Evolutionary conservation across 1,140 invertebrate genomes (phyloP), one percentile per base, ranked within the genome.

Genomic region (Saccostrea glomerata): DNA sequence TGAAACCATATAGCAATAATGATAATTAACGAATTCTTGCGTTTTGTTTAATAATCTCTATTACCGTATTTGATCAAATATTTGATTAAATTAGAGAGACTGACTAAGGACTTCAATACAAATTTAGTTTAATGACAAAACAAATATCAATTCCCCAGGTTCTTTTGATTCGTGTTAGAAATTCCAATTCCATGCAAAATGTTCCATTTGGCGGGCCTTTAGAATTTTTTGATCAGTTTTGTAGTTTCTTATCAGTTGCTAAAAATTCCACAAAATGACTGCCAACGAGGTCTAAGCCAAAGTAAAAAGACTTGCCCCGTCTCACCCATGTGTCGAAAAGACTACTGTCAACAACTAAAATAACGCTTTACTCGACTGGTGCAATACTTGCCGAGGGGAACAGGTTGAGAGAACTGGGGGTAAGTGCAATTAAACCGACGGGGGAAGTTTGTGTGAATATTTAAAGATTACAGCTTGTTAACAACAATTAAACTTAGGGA

Each of bases 401-500:
- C 70, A 77, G 70, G 25, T 30, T 15, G 25, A 15, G 30, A 30
- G 25, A 36, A 30, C 70, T 13, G 0, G 13, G 70, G 84, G 84
- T 85, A 85, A 85, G 84, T 85, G 84, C 84, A 85, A 85, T 85
- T 85, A 85, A 36, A 77, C 70, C 25, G 70, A 30, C 70, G 25
- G 70, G 70, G 30, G 23, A 77, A 25, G 70, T 77, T 77, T 77
- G 70, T 77, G 70, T 77, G 70, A 77, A 77, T 77, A 77, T 77
- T 77, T 77, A 36, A 77, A 77, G 70, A 77, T 77, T 77, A 77
- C 70, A 77, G 23, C 25, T 36, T 77, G 84, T 85, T 54, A 60
- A 85, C 84, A 85, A 85, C 55, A 85, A 36, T 85, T 85, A 85
- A 85, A 85, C 84, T 60, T 15, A 60, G 20, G 84, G 84, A 85